Conservation (phyloP, 2,888 invertebrate species). For the Pardosa pseudoannulata region DNA sequence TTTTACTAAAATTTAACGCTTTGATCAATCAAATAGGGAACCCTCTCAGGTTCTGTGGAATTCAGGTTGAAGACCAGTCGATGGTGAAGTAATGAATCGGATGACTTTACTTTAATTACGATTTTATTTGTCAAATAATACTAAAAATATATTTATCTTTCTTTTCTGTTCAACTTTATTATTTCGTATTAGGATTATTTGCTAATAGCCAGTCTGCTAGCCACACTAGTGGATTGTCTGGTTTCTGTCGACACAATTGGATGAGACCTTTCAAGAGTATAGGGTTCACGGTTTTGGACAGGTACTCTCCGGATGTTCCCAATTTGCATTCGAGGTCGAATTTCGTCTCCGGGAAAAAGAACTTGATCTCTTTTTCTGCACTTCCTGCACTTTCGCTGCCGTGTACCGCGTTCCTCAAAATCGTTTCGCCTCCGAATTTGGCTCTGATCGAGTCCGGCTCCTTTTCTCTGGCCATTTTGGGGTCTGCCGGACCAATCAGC, state of each 20-base stretch:
- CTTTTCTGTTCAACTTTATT: background rate
- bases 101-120: no score
- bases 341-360: slow-evolving; percentile 81
- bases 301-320: slow-evolving; percentile 83
- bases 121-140: no score
- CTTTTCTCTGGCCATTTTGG: slow-evolving; percentile 80
- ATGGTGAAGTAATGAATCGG: no score
- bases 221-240: slow-evolving; percentile 86
- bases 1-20: no score
- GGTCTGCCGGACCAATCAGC: slow-evolving; percentile 84
- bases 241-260: slow-evolving; percentile 84
- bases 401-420: slow-evolving; percentile 85
- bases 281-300: slow-evolving; percentile 83
- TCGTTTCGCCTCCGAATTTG: slow-evolving; percentile 84
- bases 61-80: no score
- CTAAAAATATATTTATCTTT: background rate
- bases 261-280: slow-evolving; percentile 81
- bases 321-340: slow-evolving; percentile 85
- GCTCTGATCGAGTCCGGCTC: slow-evolving; percentile 85
- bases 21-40: no score
- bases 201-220: slow-evolving; percentile 86
- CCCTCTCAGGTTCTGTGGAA: no score
- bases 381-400: slow-evolving; percentile 84
- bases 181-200: slow-evolving; percentile 84
- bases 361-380: slow-evolving; percentile 80